Evolutionary conservation across 2,113 vertebrate genomes (phyloP).

Genomic region (Amblyornis subalaris): DNA sequence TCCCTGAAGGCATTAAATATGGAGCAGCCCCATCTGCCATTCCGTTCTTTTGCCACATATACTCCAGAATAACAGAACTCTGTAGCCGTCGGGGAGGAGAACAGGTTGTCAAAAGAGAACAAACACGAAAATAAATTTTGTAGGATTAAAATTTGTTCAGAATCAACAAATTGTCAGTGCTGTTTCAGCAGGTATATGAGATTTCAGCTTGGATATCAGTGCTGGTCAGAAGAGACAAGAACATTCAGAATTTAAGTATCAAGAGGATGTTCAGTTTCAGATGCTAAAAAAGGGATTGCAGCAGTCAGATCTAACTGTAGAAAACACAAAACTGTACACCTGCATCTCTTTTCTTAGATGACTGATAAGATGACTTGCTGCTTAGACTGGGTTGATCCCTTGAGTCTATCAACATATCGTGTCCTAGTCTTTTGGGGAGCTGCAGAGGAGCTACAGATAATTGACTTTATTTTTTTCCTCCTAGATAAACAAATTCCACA

Average conservation of each 20-base stretch:
- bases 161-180: not conserved
- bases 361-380: not conserved
- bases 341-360: not conserved
- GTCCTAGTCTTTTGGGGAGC: not conserved
- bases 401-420: not conserved
- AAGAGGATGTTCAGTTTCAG: not conserved
- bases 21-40: slow-evolving; percentile 8
- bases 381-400: not conserved
- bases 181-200: not conserved
- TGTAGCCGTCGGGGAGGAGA: not conserved
- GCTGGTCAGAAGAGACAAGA: not conserved
- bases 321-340: not conserved
- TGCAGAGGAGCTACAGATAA: not conserved
- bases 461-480: rapidly evolving
- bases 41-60: not conserved
- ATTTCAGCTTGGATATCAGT: not conserved
- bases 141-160: not conserved
- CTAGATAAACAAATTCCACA: not conserved
- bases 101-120: not conserved
- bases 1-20: slow-evolving; percentile 23
- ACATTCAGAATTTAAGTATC: not conserved
- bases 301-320: not conserved
- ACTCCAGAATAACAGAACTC: not conserved
- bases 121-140: not conserved
- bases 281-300: not conserved